Conservation (phyloP, 2,797 vertebrate species). For the Clarias pachynema region DNA sequence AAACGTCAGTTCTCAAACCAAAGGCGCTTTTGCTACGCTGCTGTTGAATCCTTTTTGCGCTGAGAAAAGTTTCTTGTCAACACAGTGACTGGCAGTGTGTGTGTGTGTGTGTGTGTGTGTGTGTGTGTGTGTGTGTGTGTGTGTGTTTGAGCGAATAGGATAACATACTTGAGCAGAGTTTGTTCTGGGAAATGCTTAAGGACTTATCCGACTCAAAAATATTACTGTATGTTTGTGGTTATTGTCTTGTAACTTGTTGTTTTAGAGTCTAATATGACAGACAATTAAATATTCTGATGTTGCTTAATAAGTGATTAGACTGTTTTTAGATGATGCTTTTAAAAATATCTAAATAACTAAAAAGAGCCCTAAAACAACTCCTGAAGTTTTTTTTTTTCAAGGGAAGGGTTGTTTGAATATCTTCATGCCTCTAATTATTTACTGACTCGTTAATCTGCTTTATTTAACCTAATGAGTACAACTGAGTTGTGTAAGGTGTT, state of each 20-base stretch:
- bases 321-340: background rate
- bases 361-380: too few relatives aligned
- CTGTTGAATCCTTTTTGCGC: slow-evolving; percentile 66
- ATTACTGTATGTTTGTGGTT: background rate
- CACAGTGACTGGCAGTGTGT: slow-evolving; percentile 67
- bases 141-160: slow-evolving; percentile 64
- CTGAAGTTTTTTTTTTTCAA: background rate
- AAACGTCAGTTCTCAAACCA: slow-evolving; percentile 63
- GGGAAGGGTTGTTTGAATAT: background rate
- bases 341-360: background rate
- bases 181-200: slow-evolving; percentile 35
- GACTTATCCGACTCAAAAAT: background rate
- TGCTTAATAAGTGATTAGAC: background rate
- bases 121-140: background rate
- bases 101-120: slow-evolving; percentile 53
- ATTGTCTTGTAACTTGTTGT: background rate
- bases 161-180: slow-evolving; percentile 59
- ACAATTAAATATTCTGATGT: background rate
- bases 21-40: slow-evolving; percentile 59
- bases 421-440: background rate
- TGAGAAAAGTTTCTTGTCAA: slow-evolving; percentile 74
- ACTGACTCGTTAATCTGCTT: background rate
- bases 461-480: slow-evolving; percentile 7
- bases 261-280: background rate
- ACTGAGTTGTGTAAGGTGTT: background rate